Conservation (phyloP, 2,113 vertebrate genomes). For the Porphyrio hochstetteri region DNA sequence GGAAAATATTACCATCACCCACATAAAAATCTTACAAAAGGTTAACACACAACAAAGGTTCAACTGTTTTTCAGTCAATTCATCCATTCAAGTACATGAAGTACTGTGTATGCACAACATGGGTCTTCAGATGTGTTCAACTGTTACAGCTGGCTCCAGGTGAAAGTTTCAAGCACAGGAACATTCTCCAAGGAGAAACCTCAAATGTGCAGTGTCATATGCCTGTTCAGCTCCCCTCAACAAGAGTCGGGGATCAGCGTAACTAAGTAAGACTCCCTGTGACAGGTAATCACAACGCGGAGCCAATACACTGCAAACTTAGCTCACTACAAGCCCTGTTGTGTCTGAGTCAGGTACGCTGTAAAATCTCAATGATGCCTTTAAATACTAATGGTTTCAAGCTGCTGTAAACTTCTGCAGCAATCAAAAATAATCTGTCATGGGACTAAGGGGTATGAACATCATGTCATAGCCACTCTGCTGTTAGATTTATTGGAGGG, state of each 20-base stretch:
- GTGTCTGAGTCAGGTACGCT: slow-evolving; percentile 28
- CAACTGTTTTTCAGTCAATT: rapidly evolving
- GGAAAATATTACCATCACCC: not conserved
- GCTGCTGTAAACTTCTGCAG: slow-evolving; percentile 70
- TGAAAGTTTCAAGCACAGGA: not conserved
- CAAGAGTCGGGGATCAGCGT: not conserved
- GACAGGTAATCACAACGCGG: not conserved
- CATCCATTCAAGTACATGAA: rapidly evolving
- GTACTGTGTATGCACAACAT: rapidly evolving
- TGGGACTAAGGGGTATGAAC: slow-evolving; percentile 72
- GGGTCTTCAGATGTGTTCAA: not conserved
- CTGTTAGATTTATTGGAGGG: slow-evolving; percentile 80
- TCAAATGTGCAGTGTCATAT: not conserved
- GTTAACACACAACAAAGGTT: not conserved
- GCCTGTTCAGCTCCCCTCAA: not conserved
- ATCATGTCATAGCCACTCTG: slow-evolving; percentile 75
- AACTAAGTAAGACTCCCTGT: not conserved
- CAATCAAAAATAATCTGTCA: slow-evolving; percentile 80
- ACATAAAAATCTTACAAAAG: not conserved
- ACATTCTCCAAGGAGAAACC: not conserved
- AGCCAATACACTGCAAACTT: not conserved
- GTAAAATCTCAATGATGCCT: slow-evolving; percentile 70
- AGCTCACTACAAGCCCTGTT: not conserved
- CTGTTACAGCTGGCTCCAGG: not conserved
- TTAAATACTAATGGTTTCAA: slow-evolving; percentile 76